Percentiles rank a stretch among this genome's conserved stretches.
Evolutionary conservation across 1,140 invertebrate genomes (phyloP).

Genomic region (Goniozus legneri): DNA sequence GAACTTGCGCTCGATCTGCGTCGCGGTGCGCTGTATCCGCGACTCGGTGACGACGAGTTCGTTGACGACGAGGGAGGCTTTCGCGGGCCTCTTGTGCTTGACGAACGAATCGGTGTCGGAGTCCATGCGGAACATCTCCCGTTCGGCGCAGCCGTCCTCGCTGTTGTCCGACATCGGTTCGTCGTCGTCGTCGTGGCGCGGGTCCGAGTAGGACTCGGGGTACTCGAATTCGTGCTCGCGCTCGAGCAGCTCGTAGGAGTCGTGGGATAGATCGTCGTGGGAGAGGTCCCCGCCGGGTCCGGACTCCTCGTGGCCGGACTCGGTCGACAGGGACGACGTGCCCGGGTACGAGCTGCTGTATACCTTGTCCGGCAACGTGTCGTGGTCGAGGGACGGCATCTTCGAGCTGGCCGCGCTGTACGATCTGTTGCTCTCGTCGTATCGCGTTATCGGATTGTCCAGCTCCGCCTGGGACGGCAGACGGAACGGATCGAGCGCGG

Average conservation of each 20-base stretch:
- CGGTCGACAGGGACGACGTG: conserved; percentile 64
- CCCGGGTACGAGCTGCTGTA: conserved; percentile 84
- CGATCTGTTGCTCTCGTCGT: conserved; percentile 67
- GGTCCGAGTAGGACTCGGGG: conserved; percentile 49
- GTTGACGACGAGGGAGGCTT: conserved; percentile 40
- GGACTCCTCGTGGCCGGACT: conserved; percentile 60
- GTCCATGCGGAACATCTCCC: conserved; percentile 54
- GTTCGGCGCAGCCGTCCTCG: conserved; percentile 51
- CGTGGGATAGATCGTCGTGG: conserved; percentile 83
- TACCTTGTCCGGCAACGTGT: conserved; percentile 62
- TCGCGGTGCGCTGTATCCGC: conserved; percentile 43
- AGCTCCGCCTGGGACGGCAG: conserved; percentile 56
- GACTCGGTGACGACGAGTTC: conserved; percentile 37
- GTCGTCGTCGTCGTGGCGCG: conserved; percentile 32
- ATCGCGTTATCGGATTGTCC: conserved; percentile 73
- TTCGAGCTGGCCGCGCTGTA: conserved; percentile 59
- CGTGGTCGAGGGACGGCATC: conserved; percentile 61
- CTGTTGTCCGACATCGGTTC: conserved; percentile 43
- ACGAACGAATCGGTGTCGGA: conserved; percentile 51
- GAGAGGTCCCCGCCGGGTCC: conserved; percentile 61
- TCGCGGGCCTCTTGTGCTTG: conserved; percentile 38
- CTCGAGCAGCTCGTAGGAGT: conserved; percentile 83
- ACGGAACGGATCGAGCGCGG: conserved; percentile 32
- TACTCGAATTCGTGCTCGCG: conserved; percentile 56
- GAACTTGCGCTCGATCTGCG: conserved; percentile 46